phyloP scores from a whole-genome alignment of 1,140 invertebrate species.

The Colletes gigas region DNA sequence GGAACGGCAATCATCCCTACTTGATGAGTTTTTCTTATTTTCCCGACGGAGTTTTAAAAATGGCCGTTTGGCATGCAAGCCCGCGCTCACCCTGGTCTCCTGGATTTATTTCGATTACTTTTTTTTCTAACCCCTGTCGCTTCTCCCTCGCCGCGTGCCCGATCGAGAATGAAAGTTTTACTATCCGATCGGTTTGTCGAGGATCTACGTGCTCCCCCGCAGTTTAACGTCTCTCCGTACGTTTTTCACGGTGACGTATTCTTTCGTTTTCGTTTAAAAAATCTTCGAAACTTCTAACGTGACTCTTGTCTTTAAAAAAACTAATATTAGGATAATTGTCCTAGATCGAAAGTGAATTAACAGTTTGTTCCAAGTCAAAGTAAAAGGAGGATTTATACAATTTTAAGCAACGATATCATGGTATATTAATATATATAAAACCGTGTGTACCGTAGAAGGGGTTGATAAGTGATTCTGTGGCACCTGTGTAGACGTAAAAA shows the following conservation, averaged over 20 bases:
- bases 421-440: neutral
- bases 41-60: constrained; percentile 75
- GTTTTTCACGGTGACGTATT: too few species aligned
- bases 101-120: constrained; percentile 73
- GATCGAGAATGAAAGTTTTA: neutral
- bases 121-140: constrained; percentile 62
- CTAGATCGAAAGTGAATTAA: too few species aligned
- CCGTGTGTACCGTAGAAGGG: neutral
- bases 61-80: constrained; percentile 73
- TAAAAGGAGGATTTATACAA: too few species aligned
- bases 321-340: too few species aligned
- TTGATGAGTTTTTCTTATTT: constrained; percentile 77
- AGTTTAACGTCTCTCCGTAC: neutral
- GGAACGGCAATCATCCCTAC: constrained; percentile 72
- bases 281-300: too few species aligned
- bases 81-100: constrained; percentile 50
- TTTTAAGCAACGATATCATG: too few species aligned
- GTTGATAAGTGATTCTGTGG: neutral
- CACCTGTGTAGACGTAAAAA: constrained; percentile 10
- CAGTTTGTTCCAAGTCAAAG: too few species aligned
- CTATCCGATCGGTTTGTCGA: constrained; percentile 3
- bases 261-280: too few species aligned
- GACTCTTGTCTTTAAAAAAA: too few species aligned
- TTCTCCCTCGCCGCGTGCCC: constrained; percentile 26
- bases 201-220: neutral